phyloP scores from a whole-genome alignment of 2,888 invertebrate species.

The Cerastis rubricosa region DNA sequence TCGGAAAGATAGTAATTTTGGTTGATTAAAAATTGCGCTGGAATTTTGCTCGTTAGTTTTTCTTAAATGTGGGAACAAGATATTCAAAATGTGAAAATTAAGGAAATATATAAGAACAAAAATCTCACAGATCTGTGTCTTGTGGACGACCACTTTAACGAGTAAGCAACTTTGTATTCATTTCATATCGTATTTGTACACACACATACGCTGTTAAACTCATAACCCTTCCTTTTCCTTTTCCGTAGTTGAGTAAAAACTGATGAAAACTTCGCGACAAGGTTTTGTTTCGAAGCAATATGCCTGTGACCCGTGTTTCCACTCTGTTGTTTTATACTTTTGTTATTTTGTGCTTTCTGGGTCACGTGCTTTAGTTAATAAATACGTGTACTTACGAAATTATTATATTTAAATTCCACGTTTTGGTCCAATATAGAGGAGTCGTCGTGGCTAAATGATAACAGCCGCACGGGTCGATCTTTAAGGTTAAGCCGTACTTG shows the following conservation, averaged over 20 bases:
- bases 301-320: constrained; percentile 26
- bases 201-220: not conserved
- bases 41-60: not conserved
- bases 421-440: too few relatives aligned
- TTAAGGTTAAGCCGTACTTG: too few relatives aligned
- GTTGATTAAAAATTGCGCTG: not conserved
- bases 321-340: constrained; percentile 24
- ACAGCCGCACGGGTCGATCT: too few relatives aligned
- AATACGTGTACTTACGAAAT: not conserved
- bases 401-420: not conserved
- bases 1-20: not conserved
- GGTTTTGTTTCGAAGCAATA: constrained; percentile 32
- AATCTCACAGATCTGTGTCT: not conserved
- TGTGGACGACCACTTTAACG: not conserved
- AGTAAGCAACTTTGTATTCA: not conserved
- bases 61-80: not conserved
- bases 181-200: not conserved
- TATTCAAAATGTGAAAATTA: not conserved
- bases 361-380: not conserved
- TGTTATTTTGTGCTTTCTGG: constrained; percentile 25
- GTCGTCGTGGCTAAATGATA: too few relatives aligned
- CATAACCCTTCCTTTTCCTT: too few relatives aligned
- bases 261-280: not conserved
- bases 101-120: not conserved
- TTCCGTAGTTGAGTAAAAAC: not conserved